These are phyloP conservation scores for Mus pahari DNA, from an alignment of 2,113 vertebrate genomes.

Conservation along the genomic window DNA sequence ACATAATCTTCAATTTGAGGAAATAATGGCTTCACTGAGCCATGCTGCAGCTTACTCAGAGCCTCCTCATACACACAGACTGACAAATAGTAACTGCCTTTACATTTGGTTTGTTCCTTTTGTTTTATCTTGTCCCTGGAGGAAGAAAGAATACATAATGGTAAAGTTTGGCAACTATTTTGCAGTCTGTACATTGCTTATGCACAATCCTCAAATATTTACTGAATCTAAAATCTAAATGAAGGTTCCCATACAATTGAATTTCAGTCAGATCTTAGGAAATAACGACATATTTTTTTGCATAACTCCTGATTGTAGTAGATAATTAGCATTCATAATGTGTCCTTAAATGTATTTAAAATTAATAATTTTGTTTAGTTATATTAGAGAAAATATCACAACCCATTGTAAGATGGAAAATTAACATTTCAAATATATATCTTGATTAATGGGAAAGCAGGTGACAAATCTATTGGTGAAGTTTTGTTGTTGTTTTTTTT, in stretches of 20 bases:
- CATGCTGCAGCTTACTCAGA: background rate
- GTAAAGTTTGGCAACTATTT: background rate
- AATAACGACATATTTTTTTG: background rate
- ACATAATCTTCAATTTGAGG: background rate
- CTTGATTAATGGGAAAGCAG: background rate
- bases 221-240: background rate
- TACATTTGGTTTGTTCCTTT: background rate
- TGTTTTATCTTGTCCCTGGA: background rate
- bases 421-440: background rate
- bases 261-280: background rate
- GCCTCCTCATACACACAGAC: background rate
- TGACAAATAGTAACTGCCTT: background rate
- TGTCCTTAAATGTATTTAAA: background rate
- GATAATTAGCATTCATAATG: background rate
- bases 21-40: background rate
- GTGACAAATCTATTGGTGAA: background rate
- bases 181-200: background rate
- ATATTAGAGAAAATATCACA: background rate
- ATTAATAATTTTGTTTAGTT: background rate
- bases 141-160: background rate
- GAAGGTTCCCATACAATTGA: background rate
- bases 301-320: background rate
- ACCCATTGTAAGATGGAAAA: background rate
- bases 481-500: background rate
- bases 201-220: background rate